Conservation (phyloP, 2,888 invertebrate genomes). For the Cantharis rufa region DNA sequence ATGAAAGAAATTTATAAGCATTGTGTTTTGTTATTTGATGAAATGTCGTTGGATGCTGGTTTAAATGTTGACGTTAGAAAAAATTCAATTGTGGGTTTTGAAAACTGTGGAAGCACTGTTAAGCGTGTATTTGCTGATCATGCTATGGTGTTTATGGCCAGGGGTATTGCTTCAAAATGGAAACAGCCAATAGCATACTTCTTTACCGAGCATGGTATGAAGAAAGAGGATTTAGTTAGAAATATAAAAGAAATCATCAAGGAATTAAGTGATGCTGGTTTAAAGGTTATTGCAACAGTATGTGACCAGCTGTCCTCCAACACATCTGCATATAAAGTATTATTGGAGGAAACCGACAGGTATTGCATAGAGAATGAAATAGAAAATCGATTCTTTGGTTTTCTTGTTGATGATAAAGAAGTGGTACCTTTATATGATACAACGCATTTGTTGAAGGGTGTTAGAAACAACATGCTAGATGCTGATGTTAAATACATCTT, state of each 20-base stretch:
- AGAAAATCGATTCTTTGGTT: too few species aligned
- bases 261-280: background rate
- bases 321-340: background rate
- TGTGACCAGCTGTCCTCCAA: background rate
- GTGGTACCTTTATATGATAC: too few species aligned
- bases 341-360: background rate
- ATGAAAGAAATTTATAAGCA: background rate
- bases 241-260: conserved; percentile 5
- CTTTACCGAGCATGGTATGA: conserved; percentile 6
- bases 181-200: conserved; percentile 11
- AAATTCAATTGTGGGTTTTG: conserved; percentile 10
- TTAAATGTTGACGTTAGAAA: background rate
- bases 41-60: background rate
- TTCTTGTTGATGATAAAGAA: too few species aligned
- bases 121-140: conserved; percentile 35
- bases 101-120: conserved; percentile 15
- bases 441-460: too few species aligned
- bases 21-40: background rate
- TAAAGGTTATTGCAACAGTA: background rate
- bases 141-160: conserved; percentile 38
- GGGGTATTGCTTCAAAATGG: conserved; percentile 16
- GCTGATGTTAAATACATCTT: too few species aligned
- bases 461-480: too few species aligned
- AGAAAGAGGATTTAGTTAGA: background rate
- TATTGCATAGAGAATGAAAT: too few species aligned